Evolutionary conservation across 2,797 vertebrate species (phyloP).

Genomic region (Lindbergichthys nudifrons): DNA sequence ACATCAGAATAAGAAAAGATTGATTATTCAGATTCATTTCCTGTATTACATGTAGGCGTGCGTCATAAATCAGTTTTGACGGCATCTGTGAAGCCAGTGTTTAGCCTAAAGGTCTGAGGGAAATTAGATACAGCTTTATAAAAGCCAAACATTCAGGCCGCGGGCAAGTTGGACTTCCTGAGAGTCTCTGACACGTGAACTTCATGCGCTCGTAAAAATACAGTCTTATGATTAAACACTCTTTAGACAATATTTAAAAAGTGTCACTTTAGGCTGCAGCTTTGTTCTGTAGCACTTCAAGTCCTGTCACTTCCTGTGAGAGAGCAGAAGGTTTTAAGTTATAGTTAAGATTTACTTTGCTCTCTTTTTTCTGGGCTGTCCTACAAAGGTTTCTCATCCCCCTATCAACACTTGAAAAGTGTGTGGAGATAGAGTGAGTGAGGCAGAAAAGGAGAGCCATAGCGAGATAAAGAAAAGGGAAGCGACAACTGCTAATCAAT

Average conservation of each 20-base stretch:
- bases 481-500: constrained; percentile 82
- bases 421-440: constrained; percentile 58
- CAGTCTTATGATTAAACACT: constrained; percentile 14
- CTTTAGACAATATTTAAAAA: constrained; percentile 13
- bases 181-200: constrained; percentile 40
- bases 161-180: constrained; percentile 24
- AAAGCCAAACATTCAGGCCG: constrained; percentile 42
- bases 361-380: constrained; percentile 56
- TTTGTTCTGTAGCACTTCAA: constrained; percentile 43
- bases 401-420: constrained; percentile 63
- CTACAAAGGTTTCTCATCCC: constrained; percentile 62
- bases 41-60: constrained; percentile 40
- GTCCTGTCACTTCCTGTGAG: constrained; percentile 41
- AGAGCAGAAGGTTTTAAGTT: constrained; percentile 48
- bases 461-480: constrained; percentile 73
- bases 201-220: constrained; percentile 11
- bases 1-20: constrained; percentile 62
- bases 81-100: constrained; percentile 42
- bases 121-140: constrained; percentile 55
- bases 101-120: constrained; percentile 48
- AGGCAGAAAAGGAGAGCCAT: constrained; percentile 59
- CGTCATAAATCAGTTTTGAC: constrained; percentile 62
- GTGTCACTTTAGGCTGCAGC: constrained; percentile 16
- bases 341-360: constrained; percentile 56
- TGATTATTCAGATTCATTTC: constrained; percentile 59